Base-by-base conservation (phyloP, 2,797 vertebrate species). In the Gymnoscopelus microlampas region DNA sequence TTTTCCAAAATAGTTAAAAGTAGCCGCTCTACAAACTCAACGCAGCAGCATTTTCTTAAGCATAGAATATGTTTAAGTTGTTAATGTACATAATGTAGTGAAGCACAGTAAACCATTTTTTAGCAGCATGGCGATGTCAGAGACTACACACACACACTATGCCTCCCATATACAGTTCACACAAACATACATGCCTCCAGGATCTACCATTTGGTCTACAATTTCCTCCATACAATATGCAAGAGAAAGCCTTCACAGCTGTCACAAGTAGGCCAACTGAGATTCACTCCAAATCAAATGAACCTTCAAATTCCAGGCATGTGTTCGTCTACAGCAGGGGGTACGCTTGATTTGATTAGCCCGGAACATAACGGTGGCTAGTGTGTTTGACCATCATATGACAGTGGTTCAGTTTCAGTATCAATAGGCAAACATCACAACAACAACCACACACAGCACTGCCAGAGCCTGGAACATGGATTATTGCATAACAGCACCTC, bases 301-400 rank as follows among this genome's bases (percentile, higher is more conserved):
- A 92, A 71, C 74, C 84, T 87, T 92, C 72, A 89, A 82, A 90
- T 85, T 86, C 71, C 70, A 80, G 73, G 68, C 81, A 84, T 84
- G 76, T 87, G 86, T 87, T 83, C 74, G 67, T 79, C 60, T 84
- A 80, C 63, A 35, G 65, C 77, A 74, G 63, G 70, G 69, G 60
- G 80, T 73, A 58, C 2, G 67, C 80, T 82, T 85, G 68, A 92
- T 90, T 86, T 77, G 61, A 89, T 91, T 87, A 88, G 50, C 80
- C 70, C 57, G 63, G 68, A 72, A 70, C 84, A 82, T 85, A 87
- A 89, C 76, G 80, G 77, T 73, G 74, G 49, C 68, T 76, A 82
- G 80, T 84, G 76, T 88, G 80, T 86, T 83, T 81, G 69, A 67
- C 64, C 44, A 29, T 88, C 84, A 85, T 82, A 82, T 88, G 83